Percentiles rank a stretch among this genome's conserved stretches.
These are phyloP conservation scores for Mizuhopecten yessoensis DNA, from an alignment of 1,140 invertebrate species.

Conservation along the genomic window DNA sequence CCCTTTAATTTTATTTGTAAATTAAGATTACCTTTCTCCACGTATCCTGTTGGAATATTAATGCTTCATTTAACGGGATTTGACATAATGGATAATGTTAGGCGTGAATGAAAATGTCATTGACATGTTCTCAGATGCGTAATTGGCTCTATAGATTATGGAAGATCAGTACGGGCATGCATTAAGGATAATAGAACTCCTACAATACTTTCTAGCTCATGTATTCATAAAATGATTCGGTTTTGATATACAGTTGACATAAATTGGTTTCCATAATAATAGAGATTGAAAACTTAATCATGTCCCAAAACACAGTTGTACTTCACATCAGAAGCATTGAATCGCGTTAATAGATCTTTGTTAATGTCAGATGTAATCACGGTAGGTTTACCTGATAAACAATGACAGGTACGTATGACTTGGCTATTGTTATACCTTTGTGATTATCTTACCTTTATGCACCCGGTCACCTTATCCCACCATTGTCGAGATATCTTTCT, in stretches of 20 bases:
- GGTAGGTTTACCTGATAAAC: background rate
- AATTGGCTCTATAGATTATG: background rate
- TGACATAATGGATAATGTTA: background rate
- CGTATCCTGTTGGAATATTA: background rate
- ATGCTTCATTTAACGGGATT: background rate
- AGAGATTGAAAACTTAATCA: background rate
- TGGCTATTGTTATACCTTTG: background rate
- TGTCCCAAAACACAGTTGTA: background rate
- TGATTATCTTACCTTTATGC: background rate
- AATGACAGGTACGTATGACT: constrained; percentile 19
- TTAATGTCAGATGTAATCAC: background rate
- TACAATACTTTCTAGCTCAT: background rate
- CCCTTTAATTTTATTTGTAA: constrained; percentile 22
- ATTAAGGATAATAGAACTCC: background rate
- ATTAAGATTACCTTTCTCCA: background rate
- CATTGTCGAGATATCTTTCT: constrained; percentile 2
- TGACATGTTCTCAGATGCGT: background rate
- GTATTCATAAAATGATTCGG: background rate
- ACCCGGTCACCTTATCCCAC: background rate
- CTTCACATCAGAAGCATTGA: background rate
- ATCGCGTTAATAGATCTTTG: background rate
- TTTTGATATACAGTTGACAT: background rate
- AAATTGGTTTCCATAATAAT: constrained; percentile 1
- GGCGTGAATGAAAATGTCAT: constrained; percentile 22
- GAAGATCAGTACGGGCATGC: background rate